A percentile compares a stretch with the other conserved stretches of the same genome.
Evolutionary conservation across 2,113 vertebrate species (phyloP).

Genomic region (Pterophyllum scalare): DNA sequence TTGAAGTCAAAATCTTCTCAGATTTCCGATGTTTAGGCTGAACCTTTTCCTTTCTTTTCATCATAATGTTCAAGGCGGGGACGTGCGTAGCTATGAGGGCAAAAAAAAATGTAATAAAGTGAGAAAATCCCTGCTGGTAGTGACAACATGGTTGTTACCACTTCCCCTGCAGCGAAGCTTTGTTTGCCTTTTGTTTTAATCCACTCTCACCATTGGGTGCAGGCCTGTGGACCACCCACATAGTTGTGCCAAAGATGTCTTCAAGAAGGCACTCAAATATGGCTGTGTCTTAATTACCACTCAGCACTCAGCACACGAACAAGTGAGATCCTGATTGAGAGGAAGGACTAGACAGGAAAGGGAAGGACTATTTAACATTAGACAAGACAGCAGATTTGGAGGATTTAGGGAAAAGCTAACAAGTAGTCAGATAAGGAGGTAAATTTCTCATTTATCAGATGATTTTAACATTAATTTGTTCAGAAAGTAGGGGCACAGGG

Average conservation of each 20-base stretch:
- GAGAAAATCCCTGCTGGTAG: slow-evolving; percentile 66
- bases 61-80: neutral
- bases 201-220: slow-evolving; percentile 78
- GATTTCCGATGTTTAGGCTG: neutral
- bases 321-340: slow-evolving; percentile 58
- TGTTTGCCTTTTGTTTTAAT: slow-evolving; percentile 81
- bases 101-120: slow-evolving; percentile 29
- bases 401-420: slow-evolving; percentile 28
- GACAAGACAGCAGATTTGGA: slow-evolving; percentile 24
- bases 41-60: neutral
- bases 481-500: neutral
- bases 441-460: neutral
- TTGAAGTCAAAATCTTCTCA: neutral
- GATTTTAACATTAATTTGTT: neutral
- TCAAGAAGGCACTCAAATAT: slow-evolving; percentile 71
- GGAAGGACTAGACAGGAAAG: slow-evolving; percentile 47
- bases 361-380: slow-evolving; percentile 31
- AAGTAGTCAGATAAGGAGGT: neutral
- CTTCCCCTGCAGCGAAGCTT: slow-evolving; percentile 73
- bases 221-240: slow-evolving; percentile 79
- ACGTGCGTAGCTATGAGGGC: slow-evolving; percentile 13
- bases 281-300: slow-evolving; percentile 76
- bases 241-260: slow-evolving; percentile 71
- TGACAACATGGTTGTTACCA: slow-evolving; percentile 67
- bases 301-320: slow-evolving; percentile 53